Percentiles rank a stretch among this genome's conserved stretches.
Conservation (phyloP, 2,888 invertebrate genomes). For the Axea sp. region DNA sequence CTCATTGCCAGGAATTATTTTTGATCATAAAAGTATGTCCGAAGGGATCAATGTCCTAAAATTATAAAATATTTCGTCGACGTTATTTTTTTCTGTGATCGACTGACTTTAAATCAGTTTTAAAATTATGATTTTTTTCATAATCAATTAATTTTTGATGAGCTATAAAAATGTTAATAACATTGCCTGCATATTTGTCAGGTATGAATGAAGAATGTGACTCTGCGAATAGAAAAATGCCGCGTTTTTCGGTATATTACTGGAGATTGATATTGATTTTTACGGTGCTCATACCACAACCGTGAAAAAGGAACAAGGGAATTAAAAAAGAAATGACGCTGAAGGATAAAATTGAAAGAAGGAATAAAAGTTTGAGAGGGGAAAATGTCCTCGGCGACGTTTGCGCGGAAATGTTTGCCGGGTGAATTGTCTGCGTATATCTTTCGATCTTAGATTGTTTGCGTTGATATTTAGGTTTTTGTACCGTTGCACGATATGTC, state of each 20-base stretch:
- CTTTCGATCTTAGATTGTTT: constrained; percentile 20
- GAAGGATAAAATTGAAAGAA: too few relatives aligned
- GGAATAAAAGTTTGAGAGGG: background rate
- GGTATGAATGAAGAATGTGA: constrained; percentile 18
- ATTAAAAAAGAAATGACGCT: too few relatives aligned
- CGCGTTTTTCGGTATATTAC: constrained; percentile 33
- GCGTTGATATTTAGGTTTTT: constrained; percentile 4
- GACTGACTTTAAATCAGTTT: background rate
- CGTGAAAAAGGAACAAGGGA: too few relatives aligned
- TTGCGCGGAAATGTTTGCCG: constrained; percentile 21
- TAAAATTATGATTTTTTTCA: too few relatives aligned
- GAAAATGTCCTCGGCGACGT: constrained; percentile 12
- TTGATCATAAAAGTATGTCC: background rate
- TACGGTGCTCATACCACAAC: too few relatives aligned
- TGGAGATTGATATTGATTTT: too few relatives aligned
- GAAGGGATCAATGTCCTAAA: constrained; percentile 20
- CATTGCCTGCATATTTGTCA: constrained; percentile 27
- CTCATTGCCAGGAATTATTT: constrained; percentile 24
- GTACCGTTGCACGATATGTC: constrained; percentile 9
- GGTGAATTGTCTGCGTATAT: constrained; percentile 13
- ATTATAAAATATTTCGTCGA: background rate
- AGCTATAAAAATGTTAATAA: constrained; percentile 38
- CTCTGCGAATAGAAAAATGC: too few relatives aligned
- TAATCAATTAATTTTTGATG: too few relatives aligned
- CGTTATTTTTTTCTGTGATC: background rate